Evolutionary conservation across 2,113 vertebrate species (phyloP).

Genomic region (Gallinago paraguaiae): DNA sequence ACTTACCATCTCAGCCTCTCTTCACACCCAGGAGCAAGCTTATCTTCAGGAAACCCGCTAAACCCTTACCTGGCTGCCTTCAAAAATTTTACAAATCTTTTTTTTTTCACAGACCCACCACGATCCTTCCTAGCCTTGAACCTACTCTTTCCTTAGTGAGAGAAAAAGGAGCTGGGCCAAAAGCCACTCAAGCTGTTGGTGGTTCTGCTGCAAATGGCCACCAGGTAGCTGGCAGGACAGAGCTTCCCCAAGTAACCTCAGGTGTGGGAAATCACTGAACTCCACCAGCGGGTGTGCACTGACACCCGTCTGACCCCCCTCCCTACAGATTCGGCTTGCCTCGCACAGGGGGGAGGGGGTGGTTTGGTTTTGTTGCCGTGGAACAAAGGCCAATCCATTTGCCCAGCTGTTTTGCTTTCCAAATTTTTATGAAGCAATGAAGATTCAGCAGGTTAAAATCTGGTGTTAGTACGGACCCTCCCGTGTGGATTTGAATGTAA

Average conservation of each 20-base stretch:
- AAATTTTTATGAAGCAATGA: neutral
- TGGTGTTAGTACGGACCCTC: neutral
- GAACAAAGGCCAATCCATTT: too few species aligned
- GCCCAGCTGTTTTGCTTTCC: too few species aligned
- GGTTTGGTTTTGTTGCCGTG: neutral
- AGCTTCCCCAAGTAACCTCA: neutral
- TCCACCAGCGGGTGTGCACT: too few species aligned
- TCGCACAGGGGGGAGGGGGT: too few species aligned
- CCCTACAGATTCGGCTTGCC: neutral
- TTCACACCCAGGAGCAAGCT: fast-evolving
- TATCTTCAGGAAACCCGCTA: neutral
- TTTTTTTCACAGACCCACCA: neutral
- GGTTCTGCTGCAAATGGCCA: fast-evolving
- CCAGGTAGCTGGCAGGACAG: fast-evolving
- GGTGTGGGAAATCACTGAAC: fast-evolving
- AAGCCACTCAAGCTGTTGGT: fast-evolving
- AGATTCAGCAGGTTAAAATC: neutral
- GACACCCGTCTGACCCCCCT: too few species aligned
- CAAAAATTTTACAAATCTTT: neutral
- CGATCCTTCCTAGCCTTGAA: neutral
- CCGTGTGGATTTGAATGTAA: fast-evolving
- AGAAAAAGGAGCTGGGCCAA: fast-evolving
- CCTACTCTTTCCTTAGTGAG: neutral
- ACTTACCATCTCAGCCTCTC: neutral
- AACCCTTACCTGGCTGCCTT: neutral